A percentile compares a stretch with the other conserved stretches of the same genome.
Conservation (phyloP, 2,797 vertebrate genomes). For the Brotula barbata region DNA sequence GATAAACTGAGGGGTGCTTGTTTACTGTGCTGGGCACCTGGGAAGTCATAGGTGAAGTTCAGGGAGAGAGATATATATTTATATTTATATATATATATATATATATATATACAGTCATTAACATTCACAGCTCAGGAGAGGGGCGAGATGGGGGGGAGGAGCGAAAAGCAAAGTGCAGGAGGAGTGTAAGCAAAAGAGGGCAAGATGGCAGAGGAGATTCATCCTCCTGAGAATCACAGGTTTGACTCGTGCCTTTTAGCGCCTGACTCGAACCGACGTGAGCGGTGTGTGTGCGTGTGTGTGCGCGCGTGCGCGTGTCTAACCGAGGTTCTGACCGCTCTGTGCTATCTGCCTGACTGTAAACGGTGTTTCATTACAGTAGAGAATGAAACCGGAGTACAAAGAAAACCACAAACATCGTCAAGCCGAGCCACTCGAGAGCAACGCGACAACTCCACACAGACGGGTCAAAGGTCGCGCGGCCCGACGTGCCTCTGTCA, state of each 20-base stretch:
- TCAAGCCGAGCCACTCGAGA: no score
- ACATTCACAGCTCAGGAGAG: constrained; percentile 69
- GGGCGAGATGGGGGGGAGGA: constrained; percentile 24
- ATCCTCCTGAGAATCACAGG: constrained; percentile 48
- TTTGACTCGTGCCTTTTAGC: no score
- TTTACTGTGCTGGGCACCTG: constrained; percentile 99
- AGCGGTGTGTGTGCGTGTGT: no score
- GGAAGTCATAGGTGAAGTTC: constrained; percentile 80
- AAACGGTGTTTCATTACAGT: constrained; percentile 55
- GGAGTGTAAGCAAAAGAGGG: constrained; percentile 61
- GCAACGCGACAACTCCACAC: no score
- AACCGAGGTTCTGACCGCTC: constrained; percentile 40
- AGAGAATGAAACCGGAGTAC: constrained; percentile 56
- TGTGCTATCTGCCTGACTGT: constrained; percentile 25
- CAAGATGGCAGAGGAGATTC: constrained; percentile 54
- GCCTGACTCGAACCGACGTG: no score
- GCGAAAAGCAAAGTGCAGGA: constrained; percentile 53
- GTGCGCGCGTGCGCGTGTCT: no score
- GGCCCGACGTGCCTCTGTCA: constrained; percentile 1
- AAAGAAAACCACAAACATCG: constrained; percentile 51
- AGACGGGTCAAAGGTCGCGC: no score
- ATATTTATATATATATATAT: constrained; percentile 58
- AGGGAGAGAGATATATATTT: constrained; percentile 72
- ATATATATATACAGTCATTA: constrained; percentile 69
- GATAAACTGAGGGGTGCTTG: constrained; percentile 99